Evolutionary conservation across 2,888 invertebrate genomes (phyloP).

Genomic region (Adineta ricciae): DNA sequence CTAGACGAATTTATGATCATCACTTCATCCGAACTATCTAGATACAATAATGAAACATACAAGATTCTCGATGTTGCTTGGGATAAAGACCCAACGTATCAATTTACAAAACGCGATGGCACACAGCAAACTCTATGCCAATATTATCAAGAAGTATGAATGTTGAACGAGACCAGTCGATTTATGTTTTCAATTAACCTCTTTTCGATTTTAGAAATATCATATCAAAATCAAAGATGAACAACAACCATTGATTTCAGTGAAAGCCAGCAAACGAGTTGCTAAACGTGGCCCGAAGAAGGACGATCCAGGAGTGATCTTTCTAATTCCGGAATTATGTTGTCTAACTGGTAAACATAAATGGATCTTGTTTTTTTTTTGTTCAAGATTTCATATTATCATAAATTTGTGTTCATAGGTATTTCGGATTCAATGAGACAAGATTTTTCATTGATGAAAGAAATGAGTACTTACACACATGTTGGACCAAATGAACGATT

Average conservation of each 20-base stretch:
- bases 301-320: neutral
- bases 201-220: constrained; percentile 56
- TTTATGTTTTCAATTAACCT: neutral
- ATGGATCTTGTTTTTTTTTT: neutral
- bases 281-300: constrained; percentile 37
- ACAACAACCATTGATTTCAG: constrained; percentile 54
- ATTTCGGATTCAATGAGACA: constrained; percentile 29
- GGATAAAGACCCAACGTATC: constrained; percentile 11
- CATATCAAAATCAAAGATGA: constrained; percentile 64
- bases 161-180: neutral
- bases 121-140: neutral
- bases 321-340: constrained; percentile 31
- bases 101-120: constrained; percentile 1
- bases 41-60: constrained; percentile 11
- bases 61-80: neutral
- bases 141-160: neutral
- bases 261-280: constrained; percentile 49
- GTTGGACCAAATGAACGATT: constrained; percentile 30
- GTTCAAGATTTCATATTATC: neutral
- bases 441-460: constrained; percentile 33
- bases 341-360: constrained; percentile 15
- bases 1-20: neutral
- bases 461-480: constrained; percentile 24
- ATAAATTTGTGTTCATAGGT: neutral
- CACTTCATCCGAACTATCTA: neutral